A percentile compares a stretch with the other conserved stretches of the same genome.
Evolutionary conservation across 1,140 invertebrate species (phyloP).

Genomic region (Achroia grisella): DNA sequence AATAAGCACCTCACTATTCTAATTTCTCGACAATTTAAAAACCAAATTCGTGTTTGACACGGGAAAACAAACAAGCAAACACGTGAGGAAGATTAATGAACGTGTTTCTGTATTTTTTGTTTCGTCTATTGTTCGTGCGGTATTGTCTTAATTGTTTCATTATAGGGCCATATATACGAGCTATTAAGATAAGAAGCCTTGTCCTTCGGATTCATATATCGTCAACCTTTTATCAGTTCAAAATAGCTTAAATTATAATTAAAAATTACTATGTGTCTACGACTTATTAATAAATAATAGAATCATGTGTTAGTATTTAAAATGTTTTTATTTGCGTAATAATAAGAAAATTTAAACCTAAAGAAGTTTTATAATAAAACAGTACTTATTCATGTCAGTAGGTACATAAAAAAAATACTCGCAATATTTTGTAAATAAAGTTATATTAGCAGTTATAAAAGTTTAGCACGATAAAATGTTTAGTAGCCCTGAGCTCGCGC

Average conservation of each 20-base stretch:
- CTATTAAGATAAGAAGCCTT: slow-evolving; percentile 34
- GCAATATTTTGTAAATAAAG: too few species aligned
- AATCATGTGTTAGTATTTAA: too few species aligned
- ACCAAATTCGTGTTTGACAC: slow-evolving; percentile 43
- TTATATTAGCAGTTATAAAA: too few species aligned
- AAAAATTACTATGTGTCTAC: too few species aligned
- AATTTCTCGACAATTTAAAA: slow-evolving; percentile 31
- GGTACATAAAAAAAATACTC: too few species aligned
- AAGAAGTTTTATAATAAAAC: too few species aligned
- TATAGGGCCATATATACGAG: slow-evolving; percentile 27
- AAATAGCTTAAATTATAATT: too few species aligned
- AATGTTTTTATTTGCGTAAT: too few species aligned
- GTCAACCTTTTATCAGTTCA: slow-evolving; percentile 8
- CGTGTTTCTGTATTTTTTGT: slow-evolving; percentile 11
- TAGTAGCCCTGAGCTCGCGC: slow-evolving; percentile 15
- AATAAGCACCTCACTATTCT: slow-evolving; percentile 18
- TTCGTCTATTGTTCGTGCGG: slow-evolving; percentile 24
- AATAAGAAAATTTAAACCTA: too few species aligned
- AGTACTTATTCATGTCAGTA: too few species aligned
- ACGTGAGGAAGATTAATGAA: slow-evolving; percentile 45
- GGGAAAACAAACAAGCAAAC: slow-evolving; percentile 46
- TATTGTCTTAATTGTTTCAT: slow-evolving; percentile 57
- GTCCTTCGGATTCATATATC: slow-evolving; percentile 17
- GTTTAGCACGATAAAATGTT: too few species aligned
- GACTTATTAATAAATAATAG: too few species aligned